These are phyloP conservation scores for Amphiprion ocellaris DNA, from an alignment of 2,113 vertebrate species.

Conservation along the genomic window DNA sequence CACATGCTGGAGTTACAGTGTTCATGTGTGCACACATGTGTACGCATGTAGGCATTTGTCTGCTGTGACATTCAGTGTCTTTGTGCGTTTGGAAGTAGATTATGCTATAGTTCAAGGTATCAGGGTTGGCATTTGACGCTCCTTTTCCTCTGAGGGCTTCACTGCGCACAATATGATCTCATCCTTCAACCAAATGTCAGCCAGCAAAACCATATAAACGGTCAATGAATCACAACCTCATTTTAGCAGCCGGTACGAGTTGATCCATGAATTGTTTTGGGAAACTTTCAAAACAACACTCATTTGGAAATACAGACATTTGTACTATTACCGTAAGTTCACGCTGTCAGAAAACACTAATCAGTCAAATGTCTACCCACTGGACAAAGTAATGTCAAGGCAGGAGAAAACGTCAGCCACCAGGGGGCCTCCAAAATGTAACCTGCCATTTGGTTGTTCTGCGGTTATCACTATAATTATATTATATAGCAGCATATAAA, in stretches of 20 bases:
- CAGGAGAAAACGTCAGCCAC: constrained; percentile 17
- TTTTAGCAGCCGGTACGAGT: background rate
- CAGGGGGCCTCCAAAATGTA: constrained; percentile 48
- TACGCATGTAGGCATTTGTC: constrained; percentile 2
- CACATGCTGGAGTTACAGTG: constrained; percentile 44
- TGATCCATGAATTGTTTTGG: constrained; percentile 34
- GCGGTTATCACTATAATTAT: constrained; percentile 8
- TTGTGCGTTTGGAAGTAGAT: constrained; percentile 48
- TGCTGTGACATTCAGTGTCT: constrained; percentile 43
- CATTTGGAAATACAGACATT: constrained; percentile 21
- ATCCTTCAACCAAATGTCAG: constrained; percentile 66
- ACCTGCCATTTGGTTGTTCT: background rate
- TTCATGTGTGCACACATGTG: constrained; percentile 1
- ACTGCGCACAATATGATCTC: constrained; percentile 28
- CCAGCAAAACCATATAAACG: constrained; percentile 42
- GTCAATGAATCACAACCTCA: constrained; percentile 35
- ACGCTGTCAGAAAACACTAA: constrained; percentile 20
- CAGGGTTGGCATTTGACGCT: constrained; percentile 50
- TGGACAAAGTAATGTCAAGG: constrained; percentile 12
- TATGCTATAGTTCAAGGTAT: constrained; percentile 18
- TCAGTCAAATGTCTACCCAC: background rate
- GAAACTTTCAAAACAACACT: background rate
- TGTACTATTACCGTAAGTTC: constrained; percentile 5
- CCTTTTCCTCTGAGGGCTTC: constrained; percentile 27
- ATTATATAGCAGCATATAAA: constrained; percentile 6